These are phyloP conservation scores for Allygus modestus DNA, from an alignment of 2,888 invertebrate species.

Conservation along the genomic window DNA sequence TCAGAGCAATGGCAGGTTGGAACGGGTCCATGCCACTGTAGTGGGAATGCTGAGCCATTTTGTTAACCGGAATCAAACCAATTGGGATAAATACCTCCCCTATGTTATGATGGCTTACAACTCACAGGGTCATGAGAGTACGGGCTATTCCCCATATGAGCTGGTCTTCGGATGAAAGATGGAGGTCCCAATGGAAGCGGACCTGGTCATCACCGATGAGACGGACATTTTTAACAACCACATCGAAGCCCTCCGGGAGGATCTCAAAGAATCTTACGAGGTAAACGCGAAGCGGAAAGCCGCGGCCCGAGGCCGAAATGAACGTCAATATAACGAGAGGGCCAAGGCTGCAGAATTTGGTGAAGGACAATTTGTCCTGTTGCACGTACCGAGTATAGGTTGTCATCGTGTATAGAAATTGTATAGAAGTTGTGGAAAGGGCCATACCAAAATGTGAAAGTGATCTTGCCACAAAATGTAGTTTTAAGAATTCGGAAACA, in stretches of 20 bases:
- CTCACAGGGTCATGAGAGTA: too few relatives aligned
- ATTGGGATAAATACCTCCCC: too few relatives aligned
- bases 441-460: neutral
- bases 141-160: too few relatives aligned
- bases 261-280: neutral
- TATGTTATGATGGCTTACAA: too few relatives aligned
- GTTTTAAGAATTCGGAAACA: neutral
- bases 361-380: neutral
- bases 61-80: too few relatives aligned
- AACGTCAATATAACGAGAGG: neutral
- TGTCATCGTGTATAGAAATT: conserved; percentile 8
- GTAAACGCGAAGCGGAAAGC: neutral
- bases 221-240: neutral
- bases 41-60: too few relatives aligned
- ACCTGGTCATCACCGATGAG: neutral
- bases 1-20: too few relatives aligned
- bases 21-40: too few relatives aligned
- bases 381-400: too few relatives aligned
- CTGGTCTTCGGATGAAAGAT: conserved; percentile 6
- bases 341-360: neutral
- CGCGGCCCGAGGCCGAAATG: too few relatives aligned
- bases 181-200: neutral
- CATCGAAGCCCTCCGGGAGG: neutral
- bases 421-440: conserved; percentile 6
- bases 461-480: neutral